A percentile compares a stretch with the other conserved stretches of the same genome.
Conservation (phyloP, 2,888 invertebrate species). For the Agrotis exclamationis region DNA sequence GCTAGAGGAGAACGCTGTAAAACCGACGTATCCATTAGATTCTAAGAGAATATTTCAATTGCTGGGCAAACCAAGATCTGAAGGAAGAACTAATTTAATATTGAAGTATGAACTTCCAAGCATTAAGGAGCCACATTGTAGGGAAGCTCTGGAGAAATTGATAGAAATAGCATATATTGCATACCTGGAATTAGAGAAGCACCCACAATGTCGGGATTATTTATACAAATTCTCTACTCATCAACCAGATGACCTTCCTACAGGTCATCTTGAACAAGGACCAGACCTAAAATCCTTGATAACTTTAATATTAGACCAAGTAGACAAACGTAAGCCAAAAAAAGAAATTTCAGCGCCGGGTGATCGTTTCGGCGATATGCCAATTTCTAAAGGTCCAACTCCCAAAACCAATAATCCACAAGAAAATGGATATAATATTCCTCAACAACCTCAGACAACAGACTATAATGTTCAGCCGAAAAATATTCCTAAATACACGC, state of each 20-base stretch:
- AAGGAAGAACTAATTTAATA: constrained; percentile 56
- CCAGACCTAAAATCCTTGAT: constrained; percentile 40
- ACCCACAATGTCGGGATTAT: constrained; percentile 60
- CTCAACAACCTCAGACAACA: neutral
- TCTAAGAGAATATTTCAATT: constrained; percentile 41
- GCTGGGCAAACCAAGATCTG: constrained; percentile 27
- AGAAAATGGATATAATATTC: constrained; percentile 10
- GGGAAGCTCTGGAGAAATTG: constrained; percentile 64
- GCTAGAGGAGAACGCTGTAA: constrained; percentile 21
- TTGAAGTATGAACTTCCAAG: constrained; percentile 67
- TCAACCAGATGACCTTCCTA: constrained; percentile 38
- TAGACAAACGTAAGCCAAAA: constrained; percentile 26
- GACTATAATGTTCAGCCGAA: constrained; percentile 6
- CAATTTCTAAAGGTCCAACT: neutral
- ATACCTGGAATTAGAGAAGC: constrained; percentile 59
- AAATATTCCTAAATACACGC: neutral
- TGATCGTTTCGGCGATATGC: constrained; percentile 22
- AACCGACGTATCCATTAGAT: constrained; percentile 46
- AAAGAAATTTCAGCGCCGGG: neutral
- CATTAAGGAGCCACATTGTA: constrained; percentile 63
- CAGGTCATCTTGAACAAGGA: constrained; percentile 22
- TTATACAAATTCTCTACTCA: constrained; percentile 42
- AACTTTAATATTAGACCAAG: constrained; percentile 34
- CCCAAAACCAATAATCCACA: constrained; percentile 3
- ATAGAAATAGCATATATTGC: constrained; percentile 67